phyloP scores from a whole-genome alignment of 2,797 vertebrate genomes.

The Tenualosa ilisha region DNA sequence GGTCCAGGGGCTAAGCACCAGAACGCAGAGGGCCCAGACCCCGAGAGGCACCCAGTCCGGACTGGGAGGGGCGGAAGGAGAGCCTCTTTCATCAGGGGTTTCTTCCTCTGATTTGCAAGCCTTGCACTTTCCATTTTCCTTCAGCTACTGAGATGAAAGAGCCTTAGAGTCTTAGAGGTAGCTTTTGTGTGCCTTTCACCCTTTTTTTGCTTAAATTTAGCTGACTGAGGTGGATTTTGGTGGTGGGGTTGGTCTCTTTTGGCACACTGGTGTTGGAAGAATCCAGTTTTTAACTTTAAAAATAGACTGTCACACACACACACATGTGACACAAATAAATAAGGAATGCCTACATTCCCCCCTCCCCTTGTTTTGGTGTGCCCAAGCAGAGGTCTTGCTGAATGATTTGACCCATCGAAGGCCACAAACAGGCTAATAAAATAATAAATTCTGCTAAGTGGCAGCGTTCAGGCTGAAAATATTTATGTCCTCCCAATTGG shows the following conservation, averaged over 20 bases:
- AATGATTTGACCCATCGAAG: slow-evolving; percentile 48
- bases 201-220: not conserved
- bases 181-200: slow-evolving; percentile 34
- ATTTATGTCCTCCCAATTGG: slow-evolving; percentile 75
- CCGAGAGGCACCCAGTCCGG: slow-evolving; percentile 44
- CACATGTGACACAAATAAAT: too few species aligned
- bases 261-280: not conserved
- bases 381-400: slow-evolving; percentile 24
- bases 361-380: not conserved
- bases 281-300: not conserved
- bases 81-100: slow-evolving; percentile 46
- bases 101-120: slow-evolving; percentile 49
- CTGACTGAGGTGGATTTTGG: not conserved
- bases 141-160: slow-evolving; percentile 36
- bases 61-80: slow-evolving; percentile 31
- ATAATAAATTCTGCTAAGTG: slow-evolving; percentile 72
- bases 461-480: slow-evolving; percentile 67
- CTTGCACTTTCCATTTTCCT: slow-evolving; percentile 51
- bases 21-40: slow-evolving; percentile 51
- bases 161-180: slow-evolving; percentile 30
- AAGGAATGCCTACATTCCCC: not conserved
- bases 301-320: not conserved
- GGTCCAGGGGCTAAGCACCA: slow-evolving; percentile 58
- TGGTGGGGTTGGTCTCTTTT: not conserved
- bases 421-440: slow-evolving; percentile 65